Evolutionary conservation across 2,888 invertebrate genomes (phyloP).

Genomic region (Bombylius discolor): DNA sequence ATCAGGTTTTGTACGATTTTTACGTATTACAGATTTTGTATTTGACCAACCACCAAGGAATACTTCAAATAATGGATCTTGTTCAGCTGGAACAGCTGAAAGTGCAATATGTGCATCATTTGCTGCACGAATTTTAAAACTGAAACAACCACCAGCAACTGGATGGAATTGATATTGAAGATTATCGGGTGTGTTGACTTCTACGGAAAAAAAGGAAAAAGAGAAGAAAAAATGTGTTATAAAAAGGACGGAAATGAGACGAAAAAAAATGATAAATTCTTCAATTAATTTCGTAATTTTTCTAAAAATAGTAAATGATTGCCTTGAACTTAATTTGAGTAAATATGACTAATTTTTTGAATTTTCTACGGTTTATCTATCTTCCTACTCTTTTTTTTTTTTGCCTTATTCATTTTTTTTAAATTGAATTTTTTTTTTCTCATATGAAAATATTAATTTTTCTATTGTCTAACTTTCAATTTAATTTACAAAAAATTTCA

Average conservation of each 20-base stretch:
- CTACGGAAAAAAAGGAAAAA: slow-evolving; percentile 41
- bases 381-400: too few species aligned
- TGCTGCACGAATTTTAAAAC: slow-evolving; percentile 64
- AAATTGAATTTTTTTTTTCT: too few species aligned
- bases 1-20: slow-evolving; percentile 63
- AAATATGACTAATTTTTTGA: too few species aligned
- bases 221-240: not conserved
- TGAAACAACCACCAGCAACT: slow-evolving; percentile 49
- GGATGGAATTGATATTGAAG: slow-evolving; percentile 74
- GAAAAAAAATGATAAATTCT: too few species aligned
- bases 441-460: too few species aligned
- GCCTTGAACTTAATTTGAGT: too few species aligned
- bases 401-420: too few species aligned
- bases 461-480: too few species aligned
- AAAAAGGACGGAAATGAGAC: not conserved
- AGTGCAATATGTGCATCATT: slow-evolving; percentile 81
- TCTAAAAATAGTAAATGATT: too few species aligned
- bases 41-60: slow-evolving; percentile 86
- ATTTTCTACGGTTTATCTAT: too few species aligned
- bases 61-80: slow-evolving; percentile 71
- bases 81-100: slow-evolving; percentile 53
- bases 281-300: too few species aligned
- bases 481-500: too few species aligned
- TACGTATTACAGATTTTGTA: slow-evolving; percentile 68
- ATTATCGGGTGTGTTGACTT: slow-evolving; percentile 64